Evolutionary conservation across 2,888 invertebrate genomes (phyloP).

Genomic region (Steinernema hermaphroditum): DNA sequence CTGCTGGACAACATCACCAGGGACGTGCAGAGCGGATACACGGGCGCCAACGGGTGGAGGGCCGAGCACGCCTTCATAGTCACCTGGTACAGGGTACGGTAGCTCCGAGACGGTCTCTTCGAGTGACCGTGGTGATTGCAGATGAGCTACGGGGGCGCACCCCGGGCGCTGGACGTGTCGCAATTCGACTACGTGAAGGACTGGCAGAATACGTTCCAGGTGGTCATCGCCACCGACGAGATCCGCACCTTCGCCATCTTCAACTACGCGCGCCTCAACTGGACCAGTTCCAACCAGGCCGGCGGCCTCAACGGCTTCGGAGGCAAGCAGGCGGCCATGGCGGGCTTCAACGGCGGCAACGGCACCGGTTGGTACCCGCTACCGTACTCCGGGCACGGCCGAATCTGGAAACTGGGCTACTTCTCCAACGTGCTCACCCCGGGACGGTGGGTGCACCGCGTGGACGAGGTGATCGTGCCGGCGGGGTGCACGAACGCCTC

Average conservation of each 20-base stretch:
- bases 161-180: conserved; percentile 56
- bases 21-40: conserved; percentile 48
- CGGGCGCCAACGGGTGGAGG: conserved; percentile 52
- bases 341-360: conserved; percentile 95
- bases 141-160: conserved; percentile 62
- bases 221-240: conserved; percentile 88
- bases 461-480: conserved; percentile 54
- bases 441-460: conserved; percentile 67
- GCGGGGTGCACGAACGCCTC: conserved; percentile 61
- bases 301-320: conserved; percentile 71
- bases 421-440: conserved; percentile 64
- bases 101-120: conserved; percentile 4
- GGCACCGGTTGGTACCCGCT: conserved; percentile 73
- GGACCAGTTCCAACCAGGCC: conserved; percentile 89
- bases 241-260: conserved; percentile 90
- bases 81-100: conserved; percentile 54
- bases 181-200: conserved; percentile 60
- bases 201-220: conserved; percentile 87
- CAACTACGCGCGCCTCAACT: conserved; percentile 86
- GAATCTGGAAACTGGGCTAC: conserved; percentile 71
- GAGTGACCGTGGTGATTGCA: conserved; percentile 37
- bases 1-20: conserved; percentile 58
- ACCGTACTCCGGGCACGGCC: conserved; percentile 70
- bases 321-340: conserved; percentile 66
- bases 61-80: conserved; percentile 60